phyloP scores from a whole-genome alignment of 2,113 vertebrate genomes.

The Pelmatolapia mariae region DNA sequence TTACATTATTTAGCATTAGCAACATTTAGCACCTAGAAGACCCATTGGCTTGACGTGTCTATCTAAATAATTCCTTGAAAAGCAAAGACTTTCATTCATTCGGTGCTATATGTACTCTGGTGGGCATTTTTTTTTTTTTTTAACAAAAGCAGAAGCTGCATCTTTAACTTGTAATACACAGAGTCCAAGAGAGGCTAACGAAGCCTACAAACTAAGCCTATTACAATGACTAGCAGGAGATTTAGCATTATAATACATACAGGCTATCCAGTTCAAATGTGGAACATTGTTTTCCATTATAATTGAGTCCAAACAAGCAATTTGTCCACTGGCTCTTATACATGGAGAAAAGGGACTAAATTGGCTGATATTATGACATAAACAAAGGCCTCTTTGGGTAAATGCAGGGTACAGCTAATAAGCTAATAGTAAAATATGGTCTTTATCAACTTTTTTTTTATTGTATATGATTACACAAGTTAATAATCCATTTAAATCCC shows the following conservation, averaged over 20 bases:
- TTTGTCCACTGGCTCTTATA: background rate
- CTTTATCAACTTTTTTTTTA: background rate
- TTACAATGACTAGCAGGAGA: background rate
- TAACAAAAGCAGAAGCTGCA: background rate
- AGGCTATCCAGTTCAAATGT: background rate
- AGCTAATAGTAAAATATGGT: background rate
- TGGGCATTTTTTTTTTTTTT: background rate
- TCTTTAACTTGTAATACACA: background rate
- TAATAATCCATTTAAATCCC: background rate
- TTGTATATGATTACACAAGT: background rate
- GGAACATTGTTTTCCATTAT: background rate
- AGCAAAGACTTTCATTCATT: background rate
- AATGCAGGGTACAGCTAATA: background rate
- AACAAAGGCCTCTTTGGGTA: background rate
- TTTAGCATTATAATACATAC: background rate
- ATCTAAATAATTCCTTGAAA: background rate
- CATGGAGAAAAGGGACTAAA: background rate
- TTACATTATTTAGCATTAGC: background rate
- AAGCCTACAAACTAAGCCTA: background rate
- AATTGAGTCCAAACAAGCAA: constrained; percentile 4
- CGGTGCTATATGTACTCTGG: background rate
- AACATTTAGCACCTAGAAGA: background rate
- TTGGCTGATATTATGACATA: background rate
- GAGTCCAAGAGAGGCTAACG: background rate
- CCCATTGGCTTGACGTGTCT: background rate